These are phyloP conservation scores for Premnoplex brunnescens DNA, from an alignment of 2,797 vertebrate species.

Conservation along the genomic window DNA sequence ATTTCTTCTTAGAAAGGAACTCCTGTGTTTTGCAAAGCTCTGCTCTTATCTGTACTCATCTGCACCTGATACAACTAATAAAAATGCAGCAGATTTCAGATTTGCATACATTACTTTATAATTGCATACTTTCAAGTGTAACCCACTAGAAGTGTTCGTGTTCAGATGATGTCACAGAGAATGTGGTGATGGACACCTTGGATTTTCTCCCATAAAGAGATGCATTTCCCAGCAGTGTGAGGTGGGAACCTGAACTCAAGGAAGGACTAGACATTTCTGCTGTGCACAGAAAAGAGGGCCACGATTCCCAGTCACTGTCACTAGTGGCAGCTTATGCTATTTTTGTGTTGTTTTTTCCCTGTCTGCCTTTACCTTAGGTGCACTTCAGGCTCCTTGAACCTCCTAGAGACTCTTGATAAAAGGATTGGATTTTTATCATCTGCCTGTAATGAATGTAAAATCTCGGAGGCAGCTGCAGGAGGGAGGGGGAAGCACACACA, in stretches of 20 bases:
- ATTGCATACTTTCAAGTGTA: not conserved
- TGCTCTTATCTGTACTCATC: not conserved
- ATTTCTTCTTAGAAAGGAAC: conserved; percentile 7
- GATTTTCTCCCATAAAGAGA: not conserved
- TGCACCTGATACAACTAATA: conserved; percentile 34
- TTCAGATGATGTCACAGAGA: fast-evolving
- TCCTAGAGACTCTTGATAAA: not conserved
- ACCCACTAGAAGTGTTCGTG: not conserved
- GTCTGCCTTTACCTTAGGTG: not conserved
- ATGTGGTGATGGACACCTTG: not conserved
- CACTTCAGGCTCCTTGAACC: not conserved
- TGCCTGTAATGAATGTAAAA: not conserved
- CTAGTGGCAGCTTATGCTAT: not conserved
- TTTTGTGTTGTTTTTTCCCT: not conserved
- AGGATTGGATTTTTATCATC: not conserved
- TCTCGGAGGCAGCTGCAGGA: not conserved
- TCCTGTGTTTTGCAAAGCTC: conserved; percentile 16
- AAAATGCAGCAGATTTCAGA: conserved; percentile 22
- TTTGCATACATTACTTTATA: conserved; percentile 11
- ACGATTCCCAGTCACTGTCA: not conserved
- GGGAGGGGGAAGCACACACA: not conserved
- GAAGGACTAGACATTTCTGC: not conserved
- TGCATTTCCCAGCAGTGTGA: not conserved
- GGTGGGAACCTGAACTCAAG: not conserved
- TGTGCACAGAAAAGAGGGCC: not conserved